These are phyloP conservation scores for Limnothrissa miodon DNA, from an alignment of 2,113 vertebrate genomes.

Conservation along the genomic window DNA sequence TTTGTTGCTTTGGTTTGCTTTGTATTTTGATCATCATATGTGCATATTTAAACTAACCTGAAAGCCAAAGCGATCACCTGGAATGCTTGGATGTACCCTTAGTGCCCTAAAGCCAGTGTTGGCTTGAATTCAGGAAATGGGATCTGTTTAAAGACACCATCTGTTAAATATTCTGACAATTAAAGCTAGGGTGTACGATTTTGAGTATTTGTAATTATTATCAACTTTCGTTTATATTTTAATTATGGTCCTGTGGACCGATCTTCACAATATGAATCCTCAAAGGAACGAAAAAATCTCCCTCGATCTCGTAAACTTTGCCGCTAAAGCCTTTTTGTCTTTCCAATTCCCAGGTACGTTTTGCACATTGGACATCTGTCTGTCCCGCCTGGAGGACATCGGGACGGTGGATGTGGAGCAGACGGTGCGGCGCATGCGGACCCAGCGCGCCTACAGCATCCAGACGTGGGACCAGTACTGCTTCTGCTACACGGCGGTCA, in stretches of 20 bases:
- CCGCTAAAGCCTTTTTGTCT: neutral
- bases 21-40: constrained; percentile 50
- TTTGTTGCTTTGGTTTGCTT: constrained; percentile 12
- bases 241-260: too few species aligned
- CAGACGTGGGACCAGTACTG: constrained; percentile 82
- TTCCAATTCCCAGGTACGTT: constrained; percentile 69
- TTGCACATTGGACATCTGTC: constrained; percentile 79
- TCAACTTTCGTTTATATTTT: too few species aligned
- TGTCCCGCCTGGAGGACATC: constrained; percentile 75
- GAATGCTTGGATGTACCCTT: constrained; percentile 76
- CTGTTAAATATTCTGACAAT: too few species aligned
- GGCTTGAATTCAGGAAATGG: too few species aligned
- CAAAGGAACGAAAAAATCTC: too few species aligned
- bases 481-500: constrained; percentile 76
- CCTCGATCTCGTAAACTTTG: too few species aligned
- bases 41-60: constrained; percentile 72
- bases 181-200: too few species aligned
- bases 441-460: constrained; percentile 77
- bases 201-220: too few species aligned
- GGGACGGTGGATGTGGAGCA: constrained; percentile 70
- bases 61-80: constrained; percentile 73
- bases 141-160: too few species aligned
- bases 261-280: too few species aligned
- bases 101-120: too few species aligned
- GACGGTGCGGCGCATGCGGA: constrained; percentile 75